These are phyloP conservation scores for Molossus molossus DNA, from an alignment of 2,797 vertebrate species.

Conservation along the genomic window DNA sequence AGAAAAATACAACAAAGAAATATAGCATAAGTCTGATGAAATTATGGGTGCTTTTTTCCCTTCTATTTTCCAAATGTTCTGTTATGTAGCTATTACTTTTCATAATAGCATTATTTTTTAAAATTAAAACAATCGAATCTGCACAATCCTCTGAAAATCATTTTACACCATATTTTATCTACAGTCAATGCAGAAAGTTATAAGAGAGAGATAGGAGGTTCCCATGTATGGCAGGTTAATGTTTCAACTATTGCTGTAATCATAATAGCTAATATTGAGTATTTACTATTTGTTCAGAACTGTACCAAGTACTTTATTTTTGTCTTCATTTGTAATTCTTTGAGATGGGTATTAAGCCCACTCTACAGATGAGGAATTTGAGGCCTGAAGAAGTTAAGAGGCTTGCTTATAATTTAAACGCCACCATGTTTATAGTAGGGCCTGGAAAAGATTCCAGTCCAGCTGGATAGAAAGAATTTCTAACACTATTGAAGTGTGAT, in stretches of 20 bases:
- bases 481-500: constrained; percentile 43
- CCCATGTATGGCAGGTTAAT: not conserved
- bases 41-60: constrained; percentile 24
- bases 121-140: constrained; percentile 54
- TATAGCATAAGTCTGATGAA: constrained; percentile 41
- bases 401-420: constrained; percentile 62
- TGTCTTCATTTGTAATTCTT: constrained; percentile 62
- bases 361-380: constrained; percentile 6
- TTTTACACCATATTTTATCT: constrained; percentile 28
- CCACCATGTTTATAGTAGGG: not conserved
- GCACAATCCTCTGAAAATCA: constrained; percentile 60
- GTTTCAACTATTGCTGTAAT: constrained; percentile 47
- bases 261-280: not conserved
- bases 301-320: constrained; percentile 50
- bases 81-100: constrained; percentile 43
- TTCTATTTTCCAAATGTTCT: constrained; percentile 46
- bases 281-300: constrained; percentile 22
- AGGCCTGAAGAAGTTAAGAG: constrained; percentile 47
- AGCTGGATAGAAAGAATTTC: constrained; percentile 28
- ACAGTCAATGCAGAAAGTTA: constrained; percentile 12
- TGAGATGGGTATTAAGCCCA: constrained; percentile 58
- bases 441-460: constrained; percentile 55
- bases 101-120: not conserved
- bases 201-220: constrained; percentile 14
- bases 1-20: constrained; percentile 12